Base-by-base conservation (phyloP, 2,888 invertebrate species). In the Dysmachus trigonus region DNA sequence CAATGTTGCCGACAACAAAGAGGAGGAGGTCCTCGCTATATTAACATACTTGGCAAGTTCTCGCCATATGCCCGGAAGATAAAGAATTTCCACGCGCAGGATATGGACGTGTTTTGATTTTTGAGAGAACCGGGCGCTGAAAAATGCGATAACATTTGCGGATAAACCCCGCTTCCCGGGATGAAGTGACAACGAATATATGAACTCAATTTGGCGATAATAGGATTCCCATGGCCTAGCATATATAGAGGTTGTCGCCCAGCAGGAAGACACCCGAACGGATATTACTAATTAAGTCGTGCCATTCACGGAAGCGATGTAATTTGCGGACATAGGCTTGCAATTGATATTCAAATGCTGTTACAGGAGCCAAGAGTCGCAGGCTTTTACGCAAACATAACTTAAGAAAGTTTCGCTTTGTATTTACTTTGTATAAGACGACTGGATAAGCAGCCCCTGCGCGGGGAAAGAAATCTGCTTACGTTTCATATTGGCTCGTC, bases 71-170 rank as follows among this genome's bases (percentile, higher is more conserved):
- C 83, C 72, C 5, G 72, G 27, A 10, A 83, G 83, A 83, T 83
- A 83, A 83, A 83, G 83, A 83, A 83, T 83, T 38, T 72, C 72
- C 72, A 72, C 47, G 38, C 72, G 27, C 33, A 83, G 72, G 83
- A 83, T 83, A 72, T 83, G 83, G 72, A 83, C 83, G 83, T 83
- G 83, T 83, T 83, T 83, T 83, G 83, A 83, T 83, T 83, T 83
- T 83, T 83, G 83, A 83, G 18, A 72, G 77, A 62, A 22, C 62
- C 62, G 27, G 8, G 41, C 83, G 22, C 41, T 83, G 72, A 41
- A 83, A 72, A 83, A 83, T 83, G 82, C 35, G 83, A 71, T 72
- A 83, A 72, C 83, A 83, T 83, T 83, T 83, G 27, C 47, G 83
- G 41, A 83, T 72, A 83, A 22, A 71, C 72, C 72, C 38, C n/a